phyloP scores from a whole-genome alignment of 2,888 invertebrate genomes.

The Microchrysa polita region DNA sequence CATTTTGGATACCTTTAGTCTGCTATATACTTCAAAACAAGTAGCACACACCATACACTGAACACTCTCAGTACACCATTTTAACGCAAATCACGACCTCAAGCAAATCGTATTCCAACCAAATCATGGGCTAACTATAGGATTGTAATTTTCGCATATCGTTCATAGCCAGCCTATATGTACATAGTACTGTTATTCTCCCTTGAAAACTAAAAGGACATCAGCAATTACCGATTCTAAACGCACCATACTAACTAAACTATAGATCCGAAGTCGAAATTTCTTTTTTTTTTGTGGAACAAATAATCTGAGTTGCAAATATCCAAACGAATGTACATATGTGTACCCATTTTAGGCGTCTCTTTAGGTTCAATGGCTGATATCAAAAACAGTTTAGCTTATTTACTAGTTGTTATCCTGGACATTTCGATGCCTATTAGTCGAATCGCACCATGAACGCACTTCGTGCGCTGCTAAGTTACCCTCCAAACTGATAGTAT shows the following conservation, averaged over 20 bases:
- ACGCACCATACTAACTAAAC: slow-evolving; percentile 44
- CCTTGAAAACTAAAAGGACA: slow-evolving; percentile 34
- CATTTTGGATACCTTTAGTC: no score
- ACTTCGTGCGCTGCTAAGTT: slow-evolving; percentile 14
- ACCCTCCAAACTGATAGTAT: not conserved
- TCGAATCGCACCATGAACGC: not conserved
- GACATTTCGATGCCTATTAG: not conserved
- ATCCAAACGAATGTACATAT: not conserved
- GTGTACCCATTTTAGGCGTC: slow-evolving; percentile 11
- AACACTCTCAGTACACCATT: no score
- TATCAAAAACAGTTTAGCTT: slow-evolving; percentile 46
- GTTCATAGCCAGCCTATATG: slow-evolving; percentile 12
- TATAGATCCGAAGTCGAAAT: slow-evolving; percentile 38
- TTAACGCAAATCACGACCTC: slow-evolving; percentile 33
- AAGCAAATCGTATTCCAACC: slow-evolving; percentile 37
- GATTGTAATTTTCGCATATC: not conserved
- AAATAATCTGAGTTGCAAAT: slow-evolving; percentile 37
- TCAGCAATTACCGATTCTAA: slow-evolving; percentile 45
- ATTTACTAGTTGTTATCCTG: slow-evolving; percentile 45
- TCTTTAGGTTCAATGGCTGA: slow-evolving; percentile 45
- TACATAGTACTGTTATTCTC: slow-evolving; percentile 5
- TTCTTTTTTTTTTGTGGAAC: slow-evolving; percentile 33
- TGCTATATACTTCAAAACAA: no score
- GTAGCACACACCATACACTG: not conserved
- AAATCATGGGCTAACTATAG: no score